These are phyloP conservation scores for Parnassius mnemosyne DNA, from an alignment of 2,888 invertebrate genomes.

Conservation along the genomic window DNA sequence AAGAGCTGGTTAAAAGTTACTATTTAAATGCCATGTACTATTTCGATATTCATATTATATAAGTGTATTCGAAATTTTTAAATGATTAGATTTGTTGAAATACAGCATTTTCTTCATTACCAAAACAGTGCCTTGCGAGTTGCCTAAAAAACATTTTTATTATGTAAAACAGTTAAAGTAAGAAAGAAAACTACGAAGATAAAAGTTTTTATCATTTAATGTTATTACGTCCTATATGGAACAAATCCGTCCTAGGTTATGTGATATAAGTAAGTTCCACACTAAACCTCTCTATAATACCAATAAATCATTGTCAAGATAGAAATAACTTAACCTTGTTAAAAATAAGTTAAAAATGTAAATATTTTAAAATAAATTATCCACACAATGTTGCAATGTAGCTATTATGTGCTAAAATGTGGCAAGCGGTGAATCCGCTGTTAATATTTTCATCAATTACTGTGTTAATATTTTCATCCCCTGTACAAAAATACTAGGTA, in stretches of 20 bases:
- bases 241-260: conserved; percentile 21
- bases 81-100: neutral
- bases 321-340: too few relatives aligned
- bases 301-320: too few relatives aligned
- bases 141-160: neutral
- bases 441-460: too few relatives aligned
- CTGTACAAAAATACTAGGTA: too few relatives aligned
- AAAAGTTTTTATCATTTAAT: neutral
- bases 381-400: too few relatives aligned
- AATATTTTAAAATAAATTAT: too few relatives aligned
- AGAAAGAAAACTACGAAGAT: too few relatives aligned
- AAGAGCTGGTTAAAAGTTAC: neutral
- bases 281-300: neutral
- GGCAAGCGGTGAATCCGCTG: too few relatives aligned
- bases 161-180: too few relatives aligned
- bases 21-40: neutral
- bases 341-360: too few relatives aligned
- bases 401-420: too few relatives aligned
- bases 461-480: too few relatives aligned
- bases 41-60: neutral
- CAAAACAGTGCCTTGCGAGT: conserved; percentile 2
- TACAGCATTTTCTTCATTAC: neutral
- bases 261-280: conserved; percentile 10
- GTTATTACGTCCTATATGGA: conserved; percentile 4
- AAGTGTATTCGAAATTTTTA: neutral